Base-by-base conservation (phyloP, 2,888 invertebrate species). In the Agapetus fuscipes region DNA sequence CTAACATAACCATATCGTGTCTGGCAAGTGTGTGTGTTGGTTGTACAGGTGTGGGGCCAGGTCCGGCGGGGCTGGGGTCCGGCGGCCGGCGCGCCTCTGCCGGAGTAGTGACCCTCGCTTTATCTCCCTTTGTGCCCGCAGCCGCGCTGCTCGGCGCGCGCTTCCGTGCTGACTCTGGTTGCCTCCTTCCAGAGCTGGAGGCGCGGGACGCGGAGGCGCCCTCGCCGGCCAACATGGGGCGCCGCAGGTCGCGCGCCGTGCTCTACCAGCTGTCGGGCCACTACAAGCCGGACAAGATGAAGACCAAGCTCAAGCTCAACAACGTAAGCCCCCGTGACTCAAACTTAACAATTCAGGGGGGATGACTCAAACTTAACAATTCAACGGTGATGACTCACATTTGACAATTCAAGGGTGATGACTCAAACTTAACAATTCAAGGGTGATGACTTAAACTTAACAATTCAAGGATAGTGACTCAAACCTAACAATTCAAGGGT, bases 201-300 rank as follows among this genome's bases (percentile, higher is more conserved):
- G 80, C 79, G 57, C 61, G 85, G 66, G 84, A 85, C 62, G 76
- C 79, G 28, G 83, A 83, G 67, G 79, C 80, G 53, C 81, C 82
- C 45, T 84, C 86, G 52, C 82, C 85, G 53, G 80, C 85, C 56
- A 90, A 90, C 72, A 91, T 91, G 72, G 90, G 89, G 53, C 72
- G 94, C 51, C 75, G 95, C 56, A 77, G 95, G 56, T 93, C 93
- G 60, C 76, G 95, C 58, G 95, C 95, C 29, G 94, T 95, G 43
- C 80, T 95, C 48, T 95, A 95, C 71, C 94, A 95, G 70, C 78
- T 95, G 54, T 94, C 93, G 53, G 95, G 95, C 49, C 94, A 94
- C 67, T 95, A 94, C 69, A 91, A 89, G 62, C 90, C 89, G 58
- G 91, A 91, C 65, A 88, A 88, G 62, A 81, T 82, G 68, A 88